Evolutionary conservation across 1,140 invertebrate species (phyloP).

Genomic region (Hypsibius dujardini): DNA sequence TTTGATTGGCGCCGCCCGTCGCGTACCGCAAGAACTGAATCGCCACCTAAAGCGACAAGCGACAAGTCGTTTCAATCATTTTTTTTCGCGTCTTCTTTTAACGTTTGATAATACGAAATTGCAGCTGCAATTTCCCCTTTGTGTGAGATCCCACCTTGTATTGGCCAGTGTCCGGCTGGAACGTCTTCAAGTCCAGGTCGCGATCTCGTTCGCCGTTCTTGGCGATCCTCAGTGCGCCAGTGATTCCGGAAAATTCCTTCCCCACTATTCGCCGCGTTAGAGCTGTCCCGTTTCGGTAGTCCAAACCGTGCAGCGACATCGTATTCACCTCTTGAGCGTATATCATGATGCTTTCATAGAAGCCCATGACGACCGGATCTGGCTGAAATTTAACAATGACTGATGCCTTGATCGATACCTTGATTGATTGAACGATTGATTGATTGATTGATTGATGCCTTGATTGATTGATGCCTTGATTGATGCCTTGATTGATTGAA

Average conservation of each 20-base stretch:
- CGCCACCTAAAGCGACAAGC: not conserved
- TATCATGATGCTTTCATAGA: not conserved
- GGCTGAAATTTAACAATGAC: not conserved
- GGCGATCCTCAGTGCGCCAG: not conserved
- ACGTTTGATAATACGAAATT: not conserved
- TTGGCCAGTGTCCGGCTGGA: not conserved
- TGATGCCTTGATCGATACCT: not conserved
- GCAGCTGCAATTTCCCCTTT: too few species aligned
- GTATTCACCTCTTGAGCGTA: conserved; percentile 8
- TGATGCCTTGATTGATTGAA: too few species aligned
- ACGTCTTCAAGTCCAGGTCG: not conserved
- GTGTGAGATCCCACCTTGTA: not conserved
- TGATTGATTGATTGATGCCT: too few species aligned
- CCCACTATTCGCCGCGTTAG: not conserved
- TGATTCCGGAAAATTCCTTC: not conserved
- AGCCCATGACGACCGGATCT: not conserved
- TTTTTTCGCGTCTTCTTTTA: not conserved
- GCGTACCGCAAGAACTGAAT: not conserved
- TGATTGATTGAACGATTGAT: too few species aligned
- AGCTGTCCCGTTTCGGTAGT: not conserved
- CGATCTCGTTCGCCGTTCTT: not conserved
- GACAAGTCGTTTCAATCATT: not conserved
- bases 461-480: too few species aligned
- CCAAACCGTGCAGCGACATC: not conserved
- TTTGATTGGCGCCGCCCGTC: too few species aligned